Evolutionary conservation across 2,113 vertebrate species (phyloP).

Genomic region (Epinephelus moara): DNA sequence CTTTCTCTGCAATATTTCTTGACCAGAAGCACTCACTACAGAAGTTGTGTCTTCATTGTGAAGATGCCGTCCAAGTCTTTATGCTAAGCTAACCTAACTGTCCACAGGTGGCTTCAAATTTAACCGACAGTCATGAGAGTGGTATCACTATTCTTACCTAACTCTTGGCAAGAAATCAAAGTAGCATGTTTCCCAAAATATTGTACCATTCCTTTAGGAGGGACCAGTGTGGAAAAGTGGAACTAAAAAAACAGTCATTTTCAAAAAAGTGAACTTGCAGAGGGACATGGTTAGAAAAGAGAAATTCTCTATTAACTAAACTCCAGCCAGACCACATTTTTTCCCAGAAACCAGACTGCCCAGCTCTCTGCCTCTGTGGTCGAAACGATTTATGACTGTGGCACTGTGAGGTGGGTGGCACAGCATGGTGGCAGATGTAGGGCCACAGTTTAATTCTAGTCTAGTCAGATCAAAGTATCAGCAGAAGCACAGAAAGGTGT

Average conservation of each 20-base stretch:
- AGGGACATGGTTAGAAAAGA: constrained; percentile 17
- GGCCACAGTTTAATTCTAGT: constrained; percentile 58
- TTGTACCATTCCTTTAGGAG: background rate
- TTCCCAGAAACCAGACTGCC: constrained; percentile 44
- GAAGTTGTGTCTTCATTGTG: too few species aligned
- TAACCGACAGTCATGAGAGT: too few species aligned
- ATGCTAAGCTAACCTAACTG: too few species aligned
- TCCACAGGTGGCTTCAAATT: too few species aligned
- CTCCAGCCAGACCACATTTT: constrained; percentile 21
- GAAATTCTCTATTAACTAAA: constrained; percentile 4
- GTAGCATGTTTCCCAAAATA: background rate
- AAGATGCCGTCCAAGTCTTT: too few species aligned
- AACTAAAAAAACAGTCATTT: background rate
- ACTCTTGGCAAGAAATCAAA: background rate
- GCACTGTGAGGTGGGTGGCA: constrained; percentile 70
- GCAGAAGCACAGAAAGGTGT: constrained; percentile 63
- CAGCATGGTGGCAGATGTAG: constrained; percentile 70
- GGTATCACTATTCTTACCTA: background rate
- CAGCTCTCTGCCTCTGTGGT: constrained; percentile 46
- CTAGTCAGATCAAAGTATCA: constrained; percentile 68
- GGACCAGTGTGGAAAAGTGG: background rate
- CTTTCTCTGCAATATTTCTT: too few species aligned
- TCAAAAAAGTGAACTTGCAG: constrained; percentile 8
- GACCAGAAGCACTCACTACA: too few species aligned
- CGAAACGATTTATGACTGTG: constrained; percentile 55